Evolutionary conservation across 2,113 vertebrate genomes (phyloP).

Genomic region (Zapus hudsonius): DNA sequence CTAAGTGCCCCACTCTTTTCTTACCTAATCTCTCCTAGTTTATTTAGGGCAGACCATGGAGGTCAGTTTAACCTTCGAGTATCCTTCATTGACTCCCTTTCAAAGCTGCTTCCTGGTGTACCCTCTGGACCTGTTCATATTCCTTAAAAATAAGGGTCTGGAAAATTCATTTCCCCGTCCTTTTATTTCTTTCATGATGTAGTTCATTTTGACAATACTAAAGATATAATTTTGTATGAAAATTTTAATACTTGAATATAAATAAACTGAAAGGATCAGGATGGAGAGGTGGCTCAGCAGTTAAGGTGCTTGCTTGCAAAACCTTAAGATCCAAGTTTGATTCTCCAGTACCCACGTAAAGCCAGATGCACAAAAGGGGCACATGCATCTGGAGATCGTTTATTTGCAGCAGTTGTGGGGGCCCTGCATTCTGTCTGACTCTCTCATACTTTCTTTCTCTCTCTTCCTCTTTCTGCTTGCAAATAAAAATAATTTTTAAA

Average conservation of each 20-base stretch:
- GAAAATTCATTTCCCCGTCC: not conserved
- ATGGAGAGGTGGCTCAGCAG: too few relatives aligned
- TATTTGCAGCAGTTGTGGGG: too few relatives aligned
- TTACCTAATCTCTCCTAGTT: not conserved
- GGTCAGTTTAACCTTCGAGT: not conserved
- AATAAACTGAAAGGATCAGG: not conserved
- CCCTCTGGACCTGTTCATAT: not conserved
- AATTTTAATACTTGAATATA: not conserved
- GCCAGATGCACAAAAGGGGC: too few relatives aligned
- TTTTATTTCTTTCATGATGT: not conserved
- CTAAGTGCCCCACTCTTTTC: not conserved
- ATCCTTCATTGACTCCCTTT: not conserved
- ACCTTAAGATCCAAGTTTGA: too few relatives aligned
- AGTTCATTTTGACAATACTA: not conserved
- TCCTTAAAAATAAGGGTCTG: not conserved
- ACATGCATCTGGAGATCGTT: too few relatives aligned
- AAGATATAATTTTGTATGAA: not conserved
- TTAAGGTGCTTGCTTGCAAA: too few relatives aligned
- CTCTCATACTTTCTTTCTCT: too few relatives aligned
- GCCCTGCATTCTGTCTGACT: too few relatives aligned
- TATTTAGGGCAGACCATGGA: not conserved
- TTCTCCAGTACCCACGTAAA: too few relatives aligned
- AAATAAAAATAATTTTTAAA: too few relatives aligned
- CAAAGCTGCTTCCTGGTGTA: not conserved
- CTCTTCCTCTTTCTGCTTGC: too few relatives aligned